These are phyloP conservation scores for Euphonia xanthogaster DNA, from an alignment of 2,797 vertebrate species.

Conservation along the genomic window DNA sequence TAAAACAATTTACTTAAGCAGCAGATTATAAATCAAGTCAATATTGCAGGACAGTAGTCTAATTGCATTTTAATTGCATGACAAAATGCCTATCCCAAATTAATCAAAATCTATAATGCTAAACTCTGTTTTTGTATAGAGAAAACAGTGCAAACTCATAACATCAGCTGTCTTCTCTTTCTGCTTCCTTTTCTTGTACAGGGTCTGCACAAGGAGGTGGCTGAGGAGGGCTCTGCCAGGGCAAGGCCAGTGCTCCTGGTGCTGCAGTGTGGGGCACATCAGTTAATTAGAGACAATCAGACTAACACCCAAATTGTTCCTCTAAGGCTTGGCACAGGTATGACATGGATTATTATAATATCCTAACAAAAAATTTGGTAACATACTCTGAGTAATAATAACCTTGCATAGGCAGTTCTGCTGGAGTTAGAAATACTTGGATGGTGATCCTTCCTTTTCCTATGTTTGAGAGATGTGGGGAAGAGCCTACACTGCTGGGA, in stretches of 20 bases:
- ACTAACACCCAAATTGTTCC: neutral
- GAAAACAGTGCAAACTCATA: neutral
- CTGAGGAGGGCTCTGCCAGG: neutral
- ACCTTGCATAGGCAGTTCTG: neutral
- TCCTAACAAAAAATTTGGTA: neutral
- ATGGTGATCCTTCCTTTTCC: neutral
- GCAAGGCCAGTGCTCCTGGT: neutral
- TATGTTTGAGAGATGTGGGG: neutral
- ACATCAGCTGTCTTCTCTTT: neutral
- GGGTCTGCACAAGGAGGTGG: neutral
- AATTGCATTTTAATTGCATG: constrained; percentile 23
- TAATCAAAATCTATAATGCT: neutral
- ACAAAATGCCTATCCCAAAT: neutral
- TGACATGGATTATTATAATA: neutral
- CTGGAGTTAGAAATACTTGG: neutral
- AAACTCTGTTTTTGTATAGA: neutral
- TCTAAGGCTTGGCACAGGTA: neutral
- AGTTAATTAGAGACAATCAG: neutral
- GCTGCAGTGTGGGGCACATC: neutral
- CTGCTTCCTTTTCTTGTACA: neutral
- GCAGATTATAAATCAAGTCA: constrained; percentile 14
- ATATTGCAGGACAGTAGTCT: neutral
- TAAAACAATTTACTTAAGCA: neutral
- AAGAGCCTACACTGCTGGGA: neutral
- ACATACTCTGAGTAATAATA: neutral